Base-by-base conservation (phyloP, 2,797 vertebrate species). In the Schizothorax lantsangensis region DNA sequence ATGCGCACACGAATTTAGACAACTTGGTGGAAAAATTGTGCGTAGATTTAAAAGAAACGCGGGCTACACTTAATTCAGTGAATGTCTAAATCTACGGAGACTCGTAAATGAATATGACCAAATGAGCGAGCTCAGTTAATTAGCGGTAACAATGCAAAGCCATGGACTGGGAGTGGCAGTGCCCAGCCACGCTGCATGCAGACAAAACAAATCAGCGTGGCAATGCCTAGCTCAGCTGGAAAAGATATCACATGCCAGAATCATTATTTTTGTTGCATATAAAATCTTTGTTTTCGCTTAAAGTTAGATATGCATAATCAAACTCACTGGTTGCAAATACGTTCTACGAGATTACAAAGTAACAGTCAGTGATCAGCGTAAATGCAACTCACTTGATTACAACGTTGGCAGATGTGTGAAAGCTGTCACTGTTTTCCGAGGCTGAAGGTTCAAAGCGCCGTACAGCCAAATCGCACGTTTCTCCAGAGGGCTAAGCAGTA, bases 111-210 rank as follows among this genome's bases (percentile, higher is more conserved):
- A 81, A 72, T 40, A 40, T 0, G 52, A 17, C 2, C 1, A 49
- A 73, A 64, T 3, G 11, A 7, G 40, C 19, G 7, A 21, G 40
- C n/a, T 62, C 38, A 38, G 71, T 64, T 84, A 64, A 68, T 81
- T 64, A 49, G 5, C 33, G 57, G 57, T 66, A 82, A 83, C 74
- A 88, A 88, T 86, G 84, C 9, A 33, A 88, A 86, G 62, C 64
- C 89, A 87, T 74, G 88, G 84, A 87, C 73, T 45, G 52, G 93
- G 94, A 95, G 94, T 93, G 94, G 94, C 92, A 90, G 88, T 89
- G 89, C 23, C 83, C 72, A 45, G 36, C 47, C 87, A 71, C 79
- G 54, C 49, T 26, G 71, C 89, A 69, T n/a, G 52, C 83, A 79
- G 79, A 86, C 84, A 85, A 89, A 89, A 92, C 84, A 85, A 84